Evolutionary conservation across 1,140 invertebrate species (phyloP).

Genomic region (Cydia splendana): DNA sequence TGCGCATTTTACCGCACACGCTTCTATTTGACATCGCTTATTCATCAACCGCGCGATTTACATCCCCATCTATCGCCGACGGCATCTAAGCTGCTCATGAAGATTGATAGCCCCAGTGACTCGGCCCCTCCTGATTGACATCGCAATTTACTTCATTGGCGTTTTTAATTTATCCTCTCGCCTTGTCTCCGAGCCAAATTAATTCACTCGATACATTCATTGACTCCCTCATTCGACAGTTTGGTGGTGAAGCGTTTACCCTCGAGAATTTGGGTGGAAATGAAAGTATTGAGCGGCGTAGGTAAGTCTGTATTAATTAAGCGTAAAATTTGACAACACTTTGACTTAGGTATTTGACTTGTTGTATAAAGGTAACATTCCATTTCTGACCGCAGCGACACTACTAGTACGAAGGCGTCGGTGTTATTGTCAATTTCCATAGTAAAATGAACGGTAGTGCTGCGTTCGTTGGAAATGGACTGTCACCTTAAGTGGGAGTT

Average conservation of each 20-base stretch:
- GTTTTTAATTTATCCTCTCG: slow-evolving; percentile 62
- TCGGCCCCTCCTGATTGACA: slow-evolving; percentile 60
- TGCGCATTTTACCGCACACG: background rate
- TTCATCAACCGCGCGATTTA: slow-evolving; percentile 13
- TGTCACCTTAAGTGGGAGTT: too few species aligned
- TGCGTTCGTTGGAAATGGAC: too few species aligned
- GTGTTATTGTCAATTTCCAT: too few species aligned
- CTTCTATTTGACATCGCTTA: background rate
- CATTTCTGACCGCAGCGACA: too few species aligned
- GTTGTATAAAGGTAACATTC: too few species aligned
- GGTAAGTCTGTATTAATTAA: too few species aligned
- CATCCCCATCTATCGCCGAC: slow-evolving; percentile 20
- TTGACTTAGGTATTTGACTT: too few species aligned
- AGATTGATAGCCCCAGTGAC: slow-evolving; percentile 68
- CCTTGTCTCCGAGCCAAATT: slow-evolving; percentile 26
- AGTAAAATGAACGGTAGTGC: too few species aligned
- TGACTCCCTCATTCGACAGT: background rate
- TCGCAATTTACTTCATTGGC: slow-evolving; percentile 69
- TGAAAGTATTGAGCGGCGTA: too few species aligned
- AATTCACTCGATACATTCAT: slow-evolving; percentile 31
- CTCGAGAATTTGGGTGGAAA: too few species aligned
- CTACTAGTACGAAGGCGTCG: too few species aligned
- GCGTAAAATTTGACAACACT: too few species aligned
- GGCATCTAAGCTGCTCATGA: slow-evolving; percentile 53
- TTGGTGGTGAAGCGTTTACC: background rate